Base-by-base conservation (phyloP, 92 coral and sea anemone species). In the Metridium senile region DNA sequence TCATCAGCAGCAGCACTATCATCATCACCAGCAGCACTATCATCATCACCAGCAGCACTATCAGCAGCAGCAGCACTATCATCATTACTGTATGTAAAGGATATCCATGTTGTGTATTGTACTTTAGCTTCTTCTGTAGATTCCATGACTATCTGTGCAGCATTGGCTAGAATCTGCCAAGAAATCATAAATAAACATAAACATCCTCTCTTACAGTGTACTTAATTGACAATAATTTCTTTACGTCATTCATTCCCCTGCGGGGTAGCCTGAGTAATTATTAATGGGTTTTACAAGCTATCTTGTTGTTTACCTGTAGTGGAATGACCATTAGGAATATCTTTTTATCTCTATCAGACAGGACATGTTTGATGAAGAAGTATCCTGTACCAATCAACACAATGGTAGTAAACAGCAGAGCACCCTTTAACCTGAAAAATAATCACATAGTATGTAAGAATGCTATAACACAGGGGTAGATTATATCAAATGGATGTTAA, bases 71-170 rank as follows among this genome's bases (percentile, higher is more conserved):
- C 49, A 39, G 6, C 49, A 39, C 13, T 39, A 4, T 39, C 13
- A 13, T 39, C 49, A 39, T 39, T 39, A 39, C 59, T 3, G 25
- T 54, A 20, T 54, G n/a, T 54, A 6, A 89, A 95, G 99, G 99
- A 95, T 95, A 95, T 93, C 99, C 99, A 95, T 23, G 95, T 95
- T 25, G 93, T 74, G 62, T 95, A 95, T 66, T 88, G 94, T 1
- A 79, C 86, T 70, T 83, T 87, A 11, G 99, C 99, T 74, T 93
- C 97, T 80, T 95, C 99, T 34, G 99, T 95, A 20, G 97, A 89
- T 57, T 89, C 97, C 99, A 95, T 95, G 72, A 95, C 97, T 76
- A 95, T 95, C 84, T 92, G 97, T 6, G 99, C 99, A 29, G 97
- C 86, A 73, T 95, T 95, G 47, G 97, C 99, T 54, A 95, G 85